phyloP scores from a whole-genome alignment of 64 coral and sea anemone genomes.

The Pocillopora damicornis region DNA sequence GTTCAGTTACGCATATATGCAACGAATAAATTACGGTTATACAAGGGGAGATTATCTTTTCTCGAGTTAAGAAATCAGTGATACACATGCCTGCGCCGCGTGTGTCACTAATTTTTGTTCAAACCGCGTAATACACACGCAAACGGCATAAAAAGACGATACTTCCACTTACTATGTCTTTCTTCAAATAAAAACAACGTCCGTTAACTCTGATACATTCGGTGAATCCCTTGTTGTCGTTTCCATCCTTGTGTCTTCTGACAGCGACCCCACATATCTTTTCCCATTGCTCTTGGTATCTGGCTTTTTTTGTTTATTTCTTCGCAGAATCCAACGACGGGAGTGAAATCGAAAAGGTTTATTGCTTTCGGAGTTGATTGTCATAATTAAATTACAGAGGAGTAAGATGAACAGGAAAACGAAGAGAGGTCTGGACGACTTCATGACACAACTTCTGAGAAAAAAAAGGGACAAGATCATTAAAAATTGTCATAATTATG shows the following conservation, averaged over 20 bases:
- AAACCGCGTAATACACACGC: too few species aligned
- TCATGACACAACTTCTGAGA: neutral
- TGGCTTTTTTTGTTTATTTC: neutral
- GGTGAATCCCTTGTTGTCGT: neutral
- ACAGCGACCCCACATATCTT: too few species aligned
- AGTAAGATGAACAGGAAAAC: neutral
- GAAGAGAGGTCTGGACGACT: neutral
- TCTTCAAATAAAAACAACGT: neutral
- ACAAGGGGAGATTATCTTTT: too few species aligned
- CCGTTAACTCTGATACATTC: neutral
- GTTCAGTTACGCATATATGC: too few species aligned
- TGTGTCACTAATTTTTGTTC: too few species aligned
- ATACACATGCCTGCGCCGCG: too few species aligned
- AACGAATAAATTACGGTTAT: too few species aligned
- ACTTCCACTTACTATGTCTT: neutral
- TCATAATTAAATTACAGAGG: neutral
- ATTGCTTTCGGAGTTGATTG: neutral
- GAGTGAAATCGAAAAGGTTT: neutral
- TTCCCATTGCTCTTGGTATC: too few species aligned
- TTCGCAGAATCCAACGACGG: neutral
- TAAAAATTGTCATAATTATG: neutral
- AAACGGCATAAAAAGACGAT: neutral
- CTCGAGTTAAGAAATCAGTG: too few species aligned
- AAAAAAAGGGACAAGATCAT: neutral
- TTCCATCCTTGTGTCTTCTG: too few species aligned